Evolutionary conservation across 30 jellyfish, hydroid and myxozoan genomes (phyloP), one percentile per base, ranked within the genome.

Genomic region (Hydractinia echinata): DNA sequence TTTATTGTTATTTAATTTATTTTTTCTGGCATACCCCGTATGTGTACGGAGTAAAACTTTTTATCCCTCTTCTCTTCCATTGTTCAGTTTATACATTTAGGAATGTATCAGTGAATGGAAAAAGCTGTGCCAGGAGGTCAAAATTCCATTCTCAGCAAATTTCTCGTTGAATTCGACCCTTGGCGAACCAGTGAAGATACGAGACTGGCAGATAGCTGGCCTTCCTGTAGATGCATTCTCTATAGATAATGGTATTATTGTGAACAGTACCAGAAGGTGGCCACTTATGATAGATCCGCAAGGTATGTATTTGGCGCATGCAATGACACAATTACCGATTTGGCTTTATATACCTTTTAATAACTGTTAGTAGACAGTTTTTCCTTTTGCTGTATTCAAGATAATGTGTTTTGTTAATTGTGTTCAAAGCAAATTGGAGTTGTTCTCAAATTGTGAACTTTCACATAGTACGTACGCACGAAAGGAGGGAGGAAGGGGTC

Each of bases 171-270:
- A 81, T 67, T 86, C 91, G 2, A 91, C 97, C 5, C 96, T 91
- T 55, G 97, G 97, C 55, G 97, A 91, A 66, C 95, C 97, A 13
- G 96, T 91, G 61, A 91, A 86, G 77, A 86, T 91, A 53, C 52
- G 97, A 82, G 97, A 91, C 49, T 91, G 97, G 97, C 97, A 91
- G 62, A 86, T 91, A n/a, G 93, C 97, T 82, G 97, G 97, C 19
- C 85, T 91, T 9, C 98, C 98, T 15, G 98, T 92, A n/a, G 98
- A 92, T 84, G 86, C 98, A 21, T 92, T 92, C 61, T 92, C 98
- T 6, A 85, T 92, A 16, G 98, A 92, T 81, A 92, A 92, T 81
- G 98, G 98, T 6, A 88, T 92, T 67, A 86, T 92, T 51, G 98
- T 92, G 21, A 64, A 84, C 79, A 92, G 83, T 58, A 92, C 98